phyloP scores from a whole-genome alignment of 1,140 invertebrate species.

The Lucilia sericata region DNA sequence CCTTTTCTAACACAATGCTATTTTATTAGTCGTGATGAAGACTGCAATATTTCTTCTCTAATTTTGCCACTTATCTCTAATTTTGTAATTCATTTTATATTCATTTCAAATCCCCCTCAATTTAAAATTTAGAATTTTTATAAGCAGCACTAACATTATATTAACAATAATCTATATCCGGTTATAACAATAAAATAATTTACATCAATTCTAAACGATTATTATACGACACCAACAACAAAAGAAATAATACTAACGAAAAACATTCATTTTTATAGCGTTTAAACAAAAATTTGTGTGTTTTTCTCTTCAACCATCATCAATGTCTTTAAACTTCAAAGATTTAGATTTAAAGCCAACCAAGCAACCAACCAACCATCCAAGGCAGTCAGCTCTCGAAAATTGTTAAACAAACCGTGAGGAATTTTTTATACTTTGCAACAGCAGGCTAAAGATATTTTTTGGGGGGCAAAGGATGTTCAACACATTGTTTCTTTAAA shows the following conservation, averaged over 20 bases:
- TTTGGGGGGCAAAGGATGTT: not conserved
- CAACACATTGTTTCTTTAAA: not conserved
- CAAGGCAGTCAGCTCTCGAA: not conserved
- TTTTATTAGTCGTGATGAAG: too few relatives aligned
- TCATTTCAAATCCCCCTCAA: too few relatives aligned
- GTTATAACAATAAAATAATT: conserved; percentile 13
- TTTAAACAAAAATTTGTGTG: not conserved
- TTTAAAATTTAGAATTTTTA: too few relatives aligned
- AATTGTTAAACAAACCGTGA: conserved; percentile 11
- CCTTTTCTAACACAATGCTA: too few relatives aligned
- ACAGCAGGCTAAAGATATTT: not conserved
- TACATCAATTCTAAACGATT: not conserved
- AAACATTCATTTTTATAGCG: not conserved
- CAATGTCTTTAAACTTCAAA: not conserved
- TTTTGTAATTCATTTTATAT: too few relatives aligned
- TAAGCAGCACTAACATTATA: not conserved
- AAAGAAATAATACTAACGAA: not conserved
- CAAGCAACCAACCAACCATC: not conserved
- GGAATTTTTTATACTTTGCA: not conserved
- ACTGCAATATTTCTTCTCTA: too few relatives aligned
- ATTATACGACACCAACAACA: not conserved
- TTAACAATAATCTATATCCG: not conserved
- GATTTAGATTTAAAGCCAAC: not conserved
- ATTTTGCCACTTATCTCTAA: too few relatives aligned
- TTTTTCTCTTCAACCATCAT: not conserved